Evolutionary conservation across 2,797 vertebrate genomes (phyloP).

Genomic region (Chanos chanos): DNA sequence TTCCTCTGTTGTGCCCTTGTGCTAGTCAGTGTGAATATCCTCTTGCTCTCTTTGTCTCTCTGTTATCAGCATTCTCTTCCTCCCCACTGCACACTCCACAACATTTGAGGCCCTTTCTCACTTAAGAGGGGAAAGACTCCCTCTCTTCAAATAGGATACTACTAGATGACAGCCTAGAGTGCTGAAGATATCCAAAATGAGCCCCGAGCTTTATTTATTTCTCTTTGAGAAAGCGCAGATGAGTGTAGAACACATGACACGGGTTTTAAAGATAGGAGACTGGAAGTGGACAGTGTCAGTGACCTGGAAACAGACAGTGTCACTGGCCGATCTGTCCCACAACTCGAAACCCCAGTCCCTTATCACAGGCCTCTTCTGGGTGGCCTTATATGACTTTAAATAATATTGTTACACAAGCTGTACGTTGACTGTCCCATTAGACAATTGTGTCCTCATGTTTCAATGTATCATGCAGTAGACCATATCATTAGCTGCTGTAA

Average conservation of each 20-base stretch:
- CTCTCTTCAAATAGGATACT: slow-evolving; percentile 37
- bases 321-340: slow-evolving; percentile 69
- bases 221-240: slow-evolving; percentile 67
- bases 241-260: slow-evolving; percentile 60
- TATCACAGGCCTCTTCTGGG: slow-evolving; percentile 38
- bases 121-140: too few species aligned
- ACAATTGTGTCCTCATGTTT: slow-evolving; percentile 24
- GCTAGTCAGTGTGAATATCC: slow-evolving; percentile 9
- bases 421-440: slow-evolving; percentile 33
- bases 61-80: slow-evolving; percentile 17
- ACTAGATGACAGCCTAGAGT: slow-evolving; percentile 70
- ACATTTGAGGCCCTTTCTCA: slow-evolving; percentile 28
- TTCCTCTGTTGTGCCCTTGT: too few species aligned
- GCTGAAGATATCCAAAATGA: slow-evolving; percentile 41
- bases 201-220: slow-evolving; percentile 11
- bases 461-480: slow-evolving; percentile 5
- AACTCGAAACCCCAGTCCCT: slow-evolving; percentile 49
- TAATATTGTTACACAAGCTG: slow-evolving; percentile 35
- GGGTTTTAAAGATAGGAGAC: slow-evolving; percentile 57
- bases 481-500: slow-evolving; percentile 41
- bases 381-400: slow-evolving; percentile 19
- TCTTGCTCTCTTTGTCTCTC: slow-evolving; percentile 11
- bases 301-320: slow-evolving; percentile 67
- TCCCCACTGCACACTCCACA: slow-evolving; percentile 28
- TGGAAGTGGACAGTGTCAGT: slow-evolving; percentile 28